A percentile compares a stretch with the other conserved stretches of the same genome.
phyloP scores from a whole-genome alignment of 92 coral and sea anemone species.

The Phenganax subtilis region DNA sequence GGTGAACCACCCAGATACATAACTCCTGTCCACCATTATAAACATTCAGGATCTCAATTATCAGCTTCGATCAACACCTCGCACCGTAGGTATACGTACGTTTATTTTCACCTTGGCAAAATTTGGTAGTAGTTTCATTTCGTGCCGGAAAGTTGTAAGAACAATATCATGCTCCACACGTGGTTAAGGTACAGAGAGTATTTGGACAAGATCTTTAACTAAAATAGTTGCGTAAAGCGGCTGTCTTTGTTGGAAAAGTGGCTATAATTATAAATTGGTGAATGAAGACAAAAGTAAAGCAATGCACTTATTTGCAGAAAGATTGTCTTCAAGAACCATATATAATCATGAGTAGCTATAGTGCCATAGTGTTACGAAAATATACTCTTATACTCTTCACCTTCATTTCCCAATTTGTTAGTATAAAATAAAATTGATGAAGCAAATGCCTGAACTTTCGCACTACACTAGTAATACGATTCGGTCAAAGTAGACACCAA shows the following conservation, averaged over 20 bases:
- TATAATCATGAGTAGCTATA: too few species aligned
- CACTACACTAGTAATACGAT: too few species aligned
- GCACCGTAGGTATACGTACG: not conserved
- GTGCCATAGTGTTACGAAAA: too few species aligned
- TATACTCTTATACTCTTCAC: too few species aligned
- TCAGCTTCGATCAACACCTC: not conserved
- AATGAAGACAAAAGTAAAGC: not conserved
- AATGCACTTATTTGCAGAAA: too few species aligned
- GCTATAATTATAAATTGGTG: not conserved
- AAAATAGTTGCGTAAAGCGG: not conserved
- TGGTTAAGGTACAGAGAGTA: too few species aligned
- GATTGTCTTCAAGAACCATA: too few species aligned
- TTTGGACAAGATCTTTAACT: not conserved
- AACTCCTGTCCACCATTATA: conserved; percentile 12
- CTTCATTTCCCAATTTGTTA: too few species aligned
- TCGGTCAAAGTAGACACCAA: too few species aligned
- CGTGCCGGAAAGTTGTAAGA: not conserved
- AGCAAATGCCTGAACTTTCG: too few species aligned
- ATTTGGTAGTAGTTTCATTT: conserved; percentile 11
- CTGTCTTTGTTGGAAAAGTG: not conserved
- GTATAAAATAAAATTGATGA: too few species aligned
- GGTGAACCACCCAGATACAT: not conserved
- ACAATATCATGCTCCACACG: not conserved
- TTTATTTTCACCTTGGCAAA: not conserved
- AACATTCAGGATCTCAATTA: not conserved